Evolutionary conservation across 2,113 vertebrate genomes (phyloP).

Genomic region (Anser brachyrhynchus): DNA sequence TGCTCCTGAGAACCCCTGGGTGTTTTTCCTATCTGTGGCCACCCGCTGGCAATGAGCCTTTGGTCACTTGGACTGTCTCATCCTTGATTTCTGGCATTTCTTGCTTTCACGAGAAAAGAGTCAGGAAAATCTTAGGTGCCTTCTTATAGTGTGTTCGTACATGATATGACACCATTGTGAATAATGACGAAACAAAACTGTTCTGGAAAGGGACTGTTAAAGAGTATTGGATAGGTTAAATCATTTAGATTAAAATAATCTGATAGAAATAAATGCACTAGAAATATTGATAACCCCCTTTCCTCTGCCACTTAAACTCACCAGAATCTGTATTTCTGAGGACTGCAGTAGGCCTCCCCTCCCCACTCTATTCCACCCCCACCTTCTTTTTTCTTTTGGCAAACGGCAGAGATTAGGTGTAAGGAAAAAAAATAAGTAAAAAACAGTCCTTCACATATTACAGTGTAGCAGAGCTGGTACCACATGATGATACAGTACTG

Average conservation of each 20-base stretch:
- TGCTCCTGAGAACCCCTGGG: not conserved
- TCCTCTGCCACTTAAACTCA: not conserved
- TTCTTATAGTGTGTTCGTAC: not conserved
- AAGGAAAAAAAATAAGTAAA: not conserved
- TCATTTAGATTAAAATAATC: not conserved
- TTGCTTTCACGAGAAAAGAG: not conserved
- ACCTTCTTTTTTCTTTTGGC: not conserved
- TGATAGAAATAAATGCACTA: not conserved
- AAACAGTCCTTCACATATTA: not conserved
- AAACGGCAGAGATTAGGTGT: not conserved
- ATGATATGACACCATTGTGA: not conserved
- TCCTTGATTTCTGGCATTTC: not conserved
- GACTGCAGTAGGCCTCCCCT: not conserved
- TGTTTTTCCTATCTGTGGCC: accelerated
- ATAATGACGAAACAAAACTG: not conserved
- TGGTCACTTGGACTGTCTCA: not conserved
- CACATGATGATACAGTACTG: not conserved
- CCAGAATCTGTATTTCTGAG: not conserved
- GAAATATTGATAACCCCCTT: not conserved
- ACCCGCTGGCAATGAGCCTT: not conserved
- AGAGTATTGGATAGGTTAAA: not conserved
- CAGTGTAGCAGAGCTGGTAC: not conserved
- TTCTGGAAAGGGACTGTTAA: not conserved
- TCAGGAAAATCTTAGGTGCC: not conserved
- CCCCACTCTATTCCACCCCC: not conserved